Conservation (phyloP, 2,888 invertebrate species). For the Thysanoteuthis rhombus region DNA sequence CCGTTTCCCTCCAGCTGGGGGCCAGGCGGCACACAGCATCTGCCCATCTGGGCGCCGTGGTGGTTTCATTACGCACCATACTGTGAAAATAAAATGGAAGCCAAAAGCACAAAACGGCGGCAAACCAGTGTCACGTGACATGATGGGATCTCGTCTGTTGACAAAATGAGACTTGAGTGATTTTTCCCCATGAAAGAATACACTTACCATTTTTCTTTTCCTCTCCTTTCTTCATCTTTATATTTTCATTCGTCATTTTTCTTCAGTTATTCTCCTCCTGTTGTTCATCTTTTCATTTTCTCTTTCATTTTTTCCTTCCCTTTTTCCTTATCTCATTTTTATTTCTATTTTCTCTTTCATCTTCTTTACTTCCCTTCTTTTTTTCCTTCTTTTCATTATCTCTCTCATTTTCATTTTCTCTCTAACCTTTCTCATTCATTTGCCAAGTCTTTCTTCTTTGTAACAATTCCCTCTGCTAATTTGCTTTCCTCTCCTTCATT, state of each 20-base stretch:
- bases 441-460: too few species aligned
- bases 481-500: too few species aligned
- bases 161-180: background rate
- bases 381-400: too few species aligned
- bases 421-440: too few species aligned
- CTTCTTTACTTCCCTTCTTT: too few species aligned
- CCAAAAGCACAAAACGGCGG: background rate
- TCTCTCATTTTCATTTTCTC: too few species aligned
- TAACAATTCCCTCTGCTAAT: too few species aligned
- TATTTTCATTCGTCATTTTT: too few species aligned
- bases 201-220: background rate
- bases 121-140: background rate
- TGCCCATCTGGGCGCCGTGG: background rate
- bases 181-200: background rate
- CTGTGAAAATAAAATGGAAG: background rate
- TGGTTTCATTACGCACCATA: background rate
- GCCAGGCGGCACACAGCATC: background rate
- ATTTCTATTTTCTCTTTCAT: too few species aligned
- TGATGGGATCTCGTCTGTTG: background rate
- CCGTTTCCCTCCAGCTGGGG: background rate
- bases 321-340: background rate
- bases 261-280: too few species aligned
- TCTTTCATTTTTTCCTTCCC: background rate
- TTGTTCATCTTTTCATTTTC: background rate
- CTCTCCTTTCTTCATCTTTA: too few species aligned